Base-by-base conservation (phyloP, 2,888 invertebrate genomes). In the Drosophila borealis region DNA sequence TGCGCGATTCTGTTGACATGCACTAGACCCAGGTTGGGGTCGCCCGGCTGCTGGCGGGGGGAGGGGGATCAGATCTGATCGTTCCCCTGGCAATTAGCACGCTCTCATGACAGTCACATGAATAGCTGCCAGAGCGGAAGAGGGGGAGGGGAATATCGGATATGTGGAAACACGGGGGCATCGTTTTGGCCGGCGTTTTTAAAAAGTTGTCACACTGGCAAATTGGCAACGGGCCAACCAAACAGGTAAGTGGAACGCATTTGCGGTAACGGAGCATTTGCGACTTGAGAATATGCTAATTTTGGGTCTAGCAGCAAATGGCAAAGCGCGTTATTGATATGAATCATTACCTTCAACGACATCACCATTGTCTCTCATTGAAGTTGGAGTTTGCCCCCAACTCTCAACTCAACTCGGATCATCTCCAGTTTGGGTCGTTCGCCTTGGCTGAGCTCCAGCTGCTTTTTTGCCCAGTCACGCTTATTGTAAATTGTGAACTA, bases 341-440 rank as follows among this genome's bases (percentile, higher is more conserved):
- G 86, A 82, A 73, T 82, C 82, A 85, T 77, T 67, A 74, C 81
- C 81, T 82, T 85, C 81, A 64, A 78, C 82, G 82, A 80, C 65
- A 70, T 85, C 82, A 67, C 86, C 51, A 63, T 60, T 70, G 63
- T 63, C 37, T 37, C 49, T 14, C 34, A 49, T 49, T 48, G 17
- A 33, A 48, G 17, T 34, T 36, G 4, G 34, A 13, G 29, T 29
- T 29, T 29, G 29, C 29, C 8, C 29, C 29, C 29, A 29, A 29
- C 29, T 29, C 29, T 29, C 49, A 36, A 25, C 25, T 6, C 29
- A 29, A 8, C 29, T 29, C 36, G 21, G 49, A 21, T 50, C 60
- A 70, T 80, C 86, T 67, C 76, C 65, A 62, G 37, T 17, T 41
- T 34, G 46, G 59, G 65, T 64, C 53, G 68, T 68, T 72, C 45